Base-by-base conservation (phyloP, 1,140 invertebrate species). In the Bicyclus anynana region DNA sequence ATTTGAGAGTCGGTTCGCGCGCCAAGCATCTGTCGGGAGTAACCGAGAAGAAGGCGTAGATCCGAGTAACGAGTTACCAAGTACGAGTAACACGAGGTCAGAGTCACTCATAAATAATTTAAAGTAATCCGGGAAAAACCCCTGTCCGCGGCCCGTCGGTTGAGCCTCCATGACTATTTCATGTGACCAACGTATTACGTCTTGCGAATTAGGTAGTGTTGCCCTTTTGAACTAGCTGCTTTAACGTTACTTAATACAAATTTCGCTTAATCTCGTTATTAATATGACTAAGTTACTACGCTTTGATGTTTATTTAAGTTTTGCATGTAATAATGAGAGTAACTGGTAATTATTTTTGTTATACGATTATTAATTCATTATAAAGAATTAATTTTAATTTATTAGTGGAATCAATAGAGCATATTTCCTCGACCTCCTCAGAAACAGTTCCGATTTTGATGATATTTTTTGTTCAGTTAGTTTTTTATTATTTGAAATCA, bases 21-120 rank as follows among this genome's bases (percentile, higher is more conserved):
- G 42, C 61, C 46, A 53, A 46, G 61, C 65, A 77, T 83, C 70
- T 72, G 69, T 77, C 71, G 66, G 62, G 58, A 53, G 55, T 55
- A 62, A 59, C 59, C 67, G 60, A 67, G 67, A 27, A 57, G 58
- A 54, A 63, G 56, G 49, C 57, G 58, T 54, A 50, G 68, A 66
- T 61, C 51, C 65, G 62, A 72, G 67, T 69, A 74, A 77, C 68
- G 61, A 70, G 65, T 67, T 72, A 58, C 58, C 47, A 58, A 67
- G 70, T 57, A 74, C 47, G 56, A 67, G 70, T 57, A 74, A 67
- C 65, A 63, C 67, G 68, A 76, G 78, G 81, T 75, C 74, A 78
- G 72, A 80, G 67, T 68, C 73, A 72, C 81, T 87, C 84, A 87
- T 87, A 87, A 87, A 87, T 87, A 84, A 87, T 87, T 82, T 84